These are phyloP conservation scores for Momotus momota DNA, from an alignment of 2,797 vertebrate genomes.

Conservation along the genomic window DNA sequence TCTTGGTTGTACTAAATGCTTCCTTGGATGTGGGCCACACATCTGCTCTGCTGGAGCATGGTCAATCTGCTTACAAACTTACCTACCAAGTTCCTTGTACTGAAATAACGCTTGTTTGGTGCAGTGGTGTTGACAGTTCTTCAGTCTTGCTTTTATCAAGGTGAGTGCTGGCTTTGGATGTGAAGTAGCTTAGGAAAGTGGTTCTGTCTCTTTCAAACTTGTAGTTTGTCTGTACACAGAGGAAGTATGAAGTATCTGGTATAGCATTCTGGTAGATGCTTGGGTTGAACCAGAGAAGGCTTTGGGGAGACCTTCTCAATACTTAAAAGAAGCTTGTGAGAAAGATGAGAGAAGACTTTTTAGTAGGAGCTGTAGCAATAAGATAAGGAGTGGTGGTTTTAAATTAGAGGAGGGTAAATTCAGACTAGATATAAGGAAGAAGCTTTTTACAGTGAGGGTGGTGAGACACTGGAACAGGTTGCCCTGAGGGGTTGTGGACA, in stretches of 20 bases:
- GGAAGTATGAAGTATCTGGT: neutral
- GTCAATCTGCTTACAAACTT: neutral
- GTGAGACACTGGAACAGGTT: neutral
- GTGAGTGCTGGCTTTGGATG: neutral
- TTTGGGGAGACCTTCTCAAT: rapidly evolving
- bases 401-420: neutral
- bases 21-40: neutral
- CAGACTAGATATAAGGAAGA: neutral
- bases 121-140: neutral
- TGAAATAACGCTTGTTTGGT: neutral
- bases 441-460: rapidly evolving
- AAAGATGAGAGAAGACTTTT: neutral
- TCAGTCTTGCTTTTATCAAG: neutral
- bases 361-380: rapidly evolving
- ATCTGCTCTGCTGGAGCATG: neutral
- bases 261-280: neutral
- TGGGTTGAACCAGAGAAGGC: neutral
- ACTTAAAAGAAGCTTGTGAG: neutral
- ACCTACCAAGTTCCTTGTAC: neutral
- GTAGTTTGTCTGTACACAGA: neutral
- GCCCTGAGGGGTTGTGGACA: too few relatives aligned
- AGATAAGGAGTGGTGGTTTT: neutral
- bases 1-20: neutral
- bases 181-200: neutral
- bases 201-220: neutral